A percentile compares a stretch with the other conserved stretches of the same genome.
These are phyloP conservation scores for Archivesica marissinica DNA, from an alignment of 1,140 invertebrate genomes.

Conservation along the genomic window DNA sequence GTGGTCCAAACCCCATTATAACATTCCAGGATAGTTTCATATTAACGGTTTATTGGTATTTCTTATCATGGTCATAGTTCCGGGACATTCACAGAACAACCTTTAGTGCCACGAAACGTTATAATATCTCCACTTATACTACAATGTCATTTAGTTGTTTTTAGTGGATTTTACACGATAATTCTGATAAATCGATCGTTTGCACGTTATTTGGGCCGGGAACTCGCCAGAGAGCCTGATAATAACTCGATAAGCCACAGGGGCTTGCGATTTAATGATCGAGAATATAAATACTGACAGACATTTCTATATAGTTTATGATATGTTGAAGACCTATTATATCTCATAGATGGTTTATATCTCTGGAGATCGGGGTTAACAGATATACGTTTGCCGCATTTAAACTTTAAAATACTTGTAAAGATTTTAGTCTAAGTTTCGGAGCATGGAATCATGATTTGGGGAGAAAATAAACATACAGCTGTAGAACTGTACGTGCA, in stretches of 20 bases:
- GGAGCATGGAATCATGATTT: no score
- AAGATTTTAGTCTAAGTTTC: no score
- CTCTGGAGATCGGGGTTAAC: not conserved
- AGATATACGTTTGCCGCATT: no score
- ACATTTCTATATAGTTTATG: constrained; percentile 59
- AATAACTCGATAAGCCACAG: constrained; percentile 35
- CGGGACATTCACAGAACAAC: no score
- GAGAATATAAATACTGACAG: constrained; percentile 30
- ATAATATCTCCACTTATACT: constrained; percentile 9
- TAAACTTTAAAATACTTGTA: no score
- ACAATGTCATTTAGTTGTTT: constrained; percentile 56
- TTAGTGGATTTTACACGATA: constrained; percentile 50
- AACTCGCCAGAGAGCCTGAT: constrained; percentile 32
- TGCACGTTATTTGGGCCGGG: constrained; percentile 45
- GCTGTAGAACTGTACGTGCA: no score
- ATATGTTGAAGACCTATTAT: constrained; percentile 34
- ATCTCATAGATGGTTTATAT: no score
- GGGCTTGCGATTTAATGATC: constrained; percentile 24
- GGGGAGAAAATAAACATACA: no score
- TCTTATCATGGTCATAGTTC: not conserved
- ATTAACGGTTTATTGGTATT: no score
- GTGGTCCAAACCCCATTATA: no score
- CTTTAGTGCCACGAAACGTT: no score
- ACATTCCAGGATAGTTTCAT: no score
- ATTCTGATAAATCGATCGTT: constrained; percentile 20